These are phyloP conservation scores for Conopomorpha cramerella DNA, from an alignment of 1,140 invertebrate genomes.

Conservation along the genomic window DNA sequence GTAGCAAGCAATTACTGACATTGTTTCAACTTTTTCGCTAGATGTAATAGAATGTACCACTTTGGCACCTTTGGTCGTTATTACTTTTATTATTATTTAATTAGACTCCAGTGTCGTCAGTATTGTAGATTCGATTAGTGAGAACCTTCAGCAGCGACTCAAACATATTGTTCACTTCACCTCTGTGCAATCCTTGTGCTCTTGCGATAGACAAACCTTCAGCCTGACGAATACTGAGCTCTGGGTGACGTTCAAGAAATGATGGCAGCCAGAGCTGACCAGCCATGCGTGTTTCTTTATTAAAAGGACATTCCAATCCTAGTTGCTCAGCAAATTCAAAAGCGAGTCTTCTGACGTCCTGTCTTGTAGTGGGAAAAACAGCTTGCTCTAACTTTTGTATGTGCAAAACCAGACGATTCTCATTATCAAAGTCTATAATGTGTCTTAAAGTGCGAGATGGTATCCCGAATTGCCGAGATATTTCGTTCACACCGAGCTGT, in stretches of 20 bases:
- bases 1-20: slow-evolving; percentile 22
- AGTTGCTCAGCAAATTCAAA: slow-evolving; percentile 25
- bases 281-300: slow-evolving; percentile 20
- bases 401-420: slow-evolving; percentile 21
- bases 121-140: slow-evolving; percentile 28
- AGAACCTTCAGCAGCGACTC: slow-evolving; percentile 17
- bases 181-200: slow-evolving; percentile 20
- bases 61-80: slow-evolving; percentile 28
- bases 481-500: slow-evolving; percentile 14
- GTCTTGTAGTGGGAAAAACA: slow-evolving; percentile 17
- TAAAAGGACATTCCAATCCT: slow-evolving; percentile 22
- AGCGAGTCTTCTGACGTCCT: slow-evolving; percentile 13
- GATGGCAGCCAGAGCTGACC: slow-evolving; percentile 21
- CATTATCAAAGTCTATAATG: slow-evolving; percentile 16
- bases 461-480: slow-evolving; percentile 13
- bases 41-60: slow-evolving; percentile 18
- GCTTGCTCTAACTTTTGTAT: slow-evolving; percentile 16
- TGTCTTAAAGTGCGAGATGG: slow-evolving; percentile 16
- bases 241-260: slow-evolving; percentile 29
- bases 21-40: slow-evolving; percentile 29
- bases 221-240: slow-evolving; percentile 21
- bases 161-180: slow-evolving; percentile 25
- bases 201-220: slow-evolving; percentile 31
- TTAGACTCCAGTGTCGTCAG: slow-evolving; percentile 44
- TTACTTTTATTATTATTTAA: slow-evolving; percentile 21